A percentile compares a stretch with the other conserved stretches of the same genome.
These are phyloP conservation scores for Epinephelus moara DNA, from an alignment of 2,113 vertebrate species.

Conservation along the genomic window DNA sequence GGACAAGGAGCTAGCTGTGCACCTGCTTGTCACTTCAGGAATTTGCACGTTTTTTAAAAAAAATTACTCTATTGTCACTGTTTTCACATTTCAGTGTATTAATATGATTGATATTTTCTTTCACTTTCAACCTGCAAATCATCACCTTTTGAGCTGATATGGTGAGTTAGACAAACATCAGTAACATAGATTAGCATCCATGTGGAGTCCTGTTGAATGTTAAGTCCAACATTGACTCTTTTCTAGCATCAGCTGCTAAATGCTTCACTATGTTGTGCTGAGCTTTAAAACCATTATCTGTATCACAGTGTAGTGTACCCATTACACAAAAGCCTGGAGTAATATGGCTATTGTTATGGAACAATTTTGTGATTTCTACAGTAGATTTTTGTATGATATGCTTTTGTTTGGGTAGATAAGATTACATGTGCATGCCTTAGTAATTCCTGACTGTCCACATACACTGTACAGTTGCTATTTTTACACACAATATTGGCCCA, in stretches of 20 bases:
- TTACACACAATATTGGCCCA: too few species aligned
- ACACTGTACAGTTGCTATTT: too few species aligned
- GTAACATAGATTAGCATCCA: not conserved
- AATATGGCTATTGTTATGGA: too few species aligned
- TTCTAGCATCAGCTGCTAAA: not conserved
- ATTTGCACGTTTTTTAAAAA: not conserved
- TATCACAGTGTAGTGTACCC: not conserved
- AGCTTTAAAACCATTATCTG: not conserved
- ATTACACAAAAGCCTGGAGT: not conserved
- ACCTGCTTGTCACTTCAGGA: constrained; percentile 12
- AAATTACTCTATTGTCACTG: not conserved
- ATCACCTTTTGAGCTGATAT: not conserved
- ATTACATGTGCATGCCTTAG: too few species aligned
- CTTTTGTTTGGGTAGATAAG: too few species aligned
- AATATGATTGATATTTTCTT: not conserved
- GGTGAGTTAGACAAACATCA: too few species aligned
- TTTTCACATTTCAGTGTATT: not conserved
- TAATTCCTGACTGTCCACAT: too few species aligned
- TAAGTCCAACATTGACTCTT: not conserved
- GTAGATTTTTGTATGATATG: too few species aligned
- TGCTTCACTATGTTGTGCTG: not conserved
- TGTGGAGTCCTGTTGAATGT: not conserved
- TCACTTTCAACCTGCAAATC: not conserved
- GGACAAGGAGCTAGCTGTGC: not conserved
- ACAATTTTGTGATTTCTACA: not conserved